Conservation (phyloP, 2,797 vertebrate genomes). For the Epinephelus malabaricus region DNA sequence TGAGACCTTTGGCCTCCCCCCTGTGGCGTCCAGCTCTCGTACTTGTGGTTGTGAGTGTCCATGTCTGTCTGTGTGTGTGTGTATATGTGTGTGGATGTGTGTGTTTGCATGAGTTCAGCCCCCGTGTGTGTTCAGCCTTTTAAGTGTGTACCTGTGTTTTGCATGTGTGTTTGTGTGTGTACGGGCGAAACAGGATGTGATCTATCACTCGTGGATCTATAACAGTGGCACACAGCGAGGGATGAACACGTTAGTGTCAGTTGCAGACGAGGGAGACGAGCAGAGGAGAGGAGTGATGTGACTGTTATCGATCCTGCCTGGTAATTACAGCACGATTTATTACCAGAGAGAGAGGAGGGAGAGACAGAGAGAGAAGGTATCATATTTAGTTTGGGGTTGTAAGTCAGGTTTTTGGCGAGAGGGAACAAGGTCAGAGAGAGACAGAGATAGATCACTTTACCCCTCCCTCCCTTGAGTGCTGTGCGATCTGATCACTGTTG, state of each 20-base stretch:
- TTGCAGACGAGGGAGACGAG: conserved; percentile 69
- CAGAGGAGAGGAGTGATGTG: conserved; percentile 81
- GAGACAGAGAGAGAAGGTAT: conserved; percentile 74
- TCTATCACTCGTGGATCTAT: conserved; percentile 76
- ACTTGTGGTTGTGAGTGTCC: conserved; percentile 34
- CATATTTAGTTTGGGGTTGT: conserved; percentile 89
- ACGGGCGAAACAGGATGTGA: conserved; percentile 58
- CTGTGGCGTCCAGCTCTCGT: conserved; percentile 47
- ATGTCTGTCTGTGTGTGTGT: conserved; percentile 1
- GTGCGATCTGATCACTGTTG: conserved; percentile 82
- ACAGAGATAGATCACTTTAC: conserved; percentile 80
- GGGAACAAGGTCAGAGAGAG: conserved; percentile 86
- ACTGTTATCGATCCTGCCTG: conserved; percentile 81
- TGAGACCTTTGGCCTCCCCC: conserved; percentile 73
- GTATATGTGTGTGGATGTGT: too few relatives aligned
- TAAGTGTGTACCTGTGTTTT: conserved; percentile 55
- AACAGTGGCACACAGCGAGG: conserved; percentile 62
- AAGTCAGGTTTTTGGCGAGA: conserved; percentile 85
- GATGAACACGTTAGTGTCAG: conserved; percentile 85
- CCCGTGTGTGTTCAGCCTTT: conserved; percentile 21
- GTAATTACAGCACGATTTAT: conserved; percentile 86
- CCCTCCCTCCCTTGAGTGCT: conserved; percentile 79
- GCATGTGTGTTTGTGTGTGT: conserved; percentile 35
- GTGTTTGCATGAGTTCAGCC: conserved; percentile 14
- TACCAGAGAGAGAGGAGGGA: conserved; percentile 66